phyloP scores from a whole-genome alignment of 2,888 invertebrate species.

The Oscheius sp. region DNA sequence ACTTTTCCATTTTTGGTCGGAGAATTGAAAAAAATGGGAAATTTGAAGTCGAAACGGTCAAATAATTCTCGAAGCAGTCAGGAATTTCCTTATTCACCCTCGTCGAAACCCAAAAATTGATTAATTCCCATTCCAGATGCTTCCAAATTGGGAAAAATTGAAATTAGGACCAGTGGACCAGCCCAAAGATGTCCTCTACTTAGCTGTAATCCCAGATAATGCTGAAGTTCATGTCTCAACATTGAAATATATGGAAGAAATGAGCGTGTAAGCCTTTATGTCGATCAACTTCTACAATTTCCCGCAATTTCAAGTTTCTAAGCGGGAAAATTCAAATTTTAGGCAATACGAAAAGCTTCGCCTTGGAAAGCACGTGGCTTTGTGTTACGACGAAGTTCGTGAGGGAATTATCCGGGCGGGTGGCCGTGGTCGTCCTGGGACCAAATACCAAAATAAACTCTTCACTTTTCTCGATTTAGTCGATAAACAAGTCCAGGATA shows the following conservation, averaged over 20 bases:
- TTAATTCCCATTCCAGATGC: conserved; percentile 64
- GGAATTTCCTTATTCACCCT: no score
- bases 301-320: not conserved
- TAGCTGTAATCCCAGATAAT: conserved; percentile 92
- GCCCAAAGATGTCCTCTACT: conserved; percentile 91
- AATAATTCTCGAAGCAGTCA: no score
- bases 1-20: no score
- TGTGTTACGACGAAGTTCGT: conserved; percentile 1
- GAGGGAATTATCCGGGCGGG: conserved; percentile 38
- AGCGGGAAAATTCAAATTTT: not conserved
- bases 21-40: no score
- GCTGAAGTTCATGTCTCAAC: conserved; percentile 85
- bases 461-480: conserved; percentile 44
- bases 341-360: conserved; percentile 87
- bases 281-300: no score
- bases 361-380: conserved; percentile 86
- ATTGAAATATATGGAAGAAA: conserved; percentile 57
- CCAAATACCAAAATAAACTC: conserved; percentile 28
- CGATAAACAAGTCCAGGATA: conserved; percentile 39
- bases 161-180: conserved; percentile 96
- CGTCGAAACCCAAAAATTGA: no score
- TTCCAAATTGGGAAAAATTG: conserved; percentile 83
- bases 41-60: no score
- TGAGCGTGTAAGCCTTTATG: conserved; percentile 47
- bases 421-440: not conserved